Conservation (phyloP, 2,113 vertebrate genomes). For the Pelusios castaneus region DNA sequence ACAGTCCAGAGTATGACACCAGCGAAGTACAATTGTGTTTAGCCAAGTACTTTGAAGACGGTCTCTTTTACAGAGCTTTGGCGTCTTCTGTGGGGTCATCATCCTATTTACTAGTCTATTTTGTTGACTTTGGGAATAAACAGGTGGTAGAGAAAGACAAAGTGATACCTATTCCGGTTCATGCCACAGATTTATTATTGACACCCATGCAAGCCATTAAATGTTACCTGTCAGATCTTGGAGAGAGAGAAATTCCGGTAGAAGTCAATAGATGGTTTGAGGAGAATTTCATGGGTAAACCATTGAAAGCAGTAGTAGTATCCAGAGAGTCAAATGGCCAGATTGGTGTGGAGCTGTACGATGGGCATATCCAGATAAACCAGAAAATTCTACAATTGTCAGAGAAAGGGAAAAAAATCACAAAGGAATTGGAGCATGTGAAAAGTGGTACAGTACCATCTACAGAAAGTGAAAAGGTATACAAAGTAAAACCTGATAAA, state of each 20-base stretch:
- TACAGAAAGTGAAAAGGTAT: neutral
- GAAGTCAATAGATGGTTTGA: slow-evolving; percentile 84
- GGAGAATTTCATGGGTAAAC: slow-evolving; percentile 76
- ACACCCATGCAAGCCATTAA: slow-evolving; percentile 91
- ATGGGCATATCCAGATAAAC: slow-evolving; percentile 83
- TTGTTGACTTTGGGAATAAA: slow-evolving; percentile 93
- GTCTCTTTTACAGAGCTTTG: slow-evolving; percentile 85
- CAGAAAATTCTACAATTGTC: slow-evolving; percentile 81
- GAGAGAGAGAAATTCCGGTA: slow-evolving; percentile 66
- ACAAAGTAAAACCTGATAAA: neutral
- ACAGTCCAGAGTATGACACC: neutral
- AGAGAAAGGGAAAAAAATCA: slow-evolving; percentile 26
- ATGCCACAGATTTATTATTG: slow-evolving; percentile 81
- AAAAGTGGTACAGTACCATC: accelerated
- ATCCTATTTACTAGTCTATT: slow-evolving; percentile 79
- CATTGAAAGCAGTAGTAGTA: slow-evolving; percentile 79
- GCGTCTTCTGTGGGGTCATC: slow-evolving; percentile 70
- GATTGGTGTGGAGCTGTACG: slow-evolving; percentile 84
- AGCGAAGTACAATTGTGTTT: slow-evolving; percentile 76
- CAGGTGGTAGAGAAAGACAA: slow-evolving; percentile 78
- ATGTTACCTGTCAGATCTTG: slow-evolving; percentile 80
- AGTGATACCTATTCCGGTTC: slow-evolving; percentile 81
- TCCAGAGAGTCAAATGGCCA: slow-evolving; percentile 79
- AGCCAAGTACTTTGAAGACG: slow-evolving; percentile 85
- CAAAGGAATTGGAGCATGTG: neutral